Base-by-base conservation (phyloP, 2,113 vertebrate species). In the Pseudolaguvia tuberculata region DNA sequence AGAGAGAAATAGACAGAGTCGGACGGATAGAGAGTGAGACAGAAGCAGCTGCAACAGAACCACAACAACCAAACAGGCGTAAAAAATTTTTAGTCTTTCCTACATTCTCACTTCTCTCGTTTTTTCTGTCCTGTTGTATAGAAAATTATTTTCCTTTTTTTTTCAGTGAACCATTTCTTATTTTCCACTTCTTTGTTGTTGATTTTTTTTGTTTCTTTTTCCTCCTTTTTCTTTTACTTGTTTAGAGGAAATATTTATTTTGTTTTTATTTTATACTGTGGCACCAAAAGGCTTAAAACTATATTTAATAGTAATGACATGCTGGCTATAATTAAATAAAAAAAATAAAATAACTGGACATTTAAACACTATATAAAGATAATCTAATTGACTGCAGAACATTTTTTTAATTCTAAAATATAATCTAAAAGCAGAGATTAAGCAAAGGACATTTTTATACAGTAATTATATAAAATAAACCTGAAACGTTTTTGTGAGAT, bases 41-140 rank as follows among this genome's bases (percentile, higher is more conserved):
- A 17, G n/a, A 25, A 50, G 79, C 79, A 81, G 79, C 79, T 81
- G 79, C 76, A 68, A 53, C 56, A 47, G 62, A 17, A 21, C 47
- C 31, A 62, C 35, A 65, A 65, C 62, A 65, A 61, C 31, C 23
- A 25, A 42, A 63, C 10, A 42, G 13, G 31, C 0, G 12, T 63
- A 13, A 62, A 21, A 62, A 62, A 1, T 65, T 35, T 45, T 2
- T 9, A 13, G 23, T 45, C 47, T 5, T 25, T 58, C 45, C 1
- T 63, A 4, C 21, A 13, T 42, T 11, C 17, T 25, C 25, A 23
- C n/a, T 20, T 62, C 42, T 62, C 17, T 25, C 14, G 1, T 2
- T 21, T 42, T 11, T 35, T 35, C 31, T 35, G 31, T 35, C 31
- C 31, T 35, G 6, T 35, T 35, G 31, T 35, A 11, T 63, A 45